Evolutionary conservation across 30 jellyfish, hydroid and myxozoan genomes (phyloP), one percentile per base, ranked within the genome.

Genomic region (Turritopsis rubra): DNA sequence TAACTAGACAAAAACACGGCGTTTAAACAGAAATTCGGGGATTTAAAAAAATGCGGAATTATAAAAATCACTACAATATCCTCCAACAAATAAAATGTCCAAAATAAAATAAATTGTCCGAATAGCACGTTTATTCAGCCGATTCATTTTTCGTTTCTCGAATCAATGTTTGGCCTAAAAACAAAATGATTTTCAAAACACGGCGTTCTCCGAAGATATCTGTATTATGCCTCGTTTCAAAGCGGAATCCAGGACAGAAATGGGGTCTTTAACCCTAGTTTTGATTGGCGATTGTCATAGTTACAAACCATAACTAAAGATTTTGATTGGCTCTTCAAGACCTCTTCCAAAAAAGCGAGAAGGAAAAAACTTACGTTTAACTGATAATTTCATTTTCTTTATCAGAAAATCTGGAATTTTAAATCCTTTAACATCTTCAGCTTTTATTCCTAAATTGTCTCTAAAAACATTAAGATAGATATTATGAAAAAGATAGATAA

Each of bases 341-440:
- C n/a, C n/a, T n/a, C n/a, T n/a, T n/a, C n/a, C n/a, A n/a, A n/a
- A n/a, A n/a, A n/a, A n/a, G n/a, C n/a, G n/a, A n/a, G n/a, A n/a
- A n/a, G n/a, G n/a, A n/a, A n/a, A 28, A 25, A 24, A 76, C 96
- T 24, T 84, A 91, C 97, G 75, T 75, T 81, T 87, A 75, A 91
- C 75, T 7, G 91, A 94, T 19, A 82, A 87, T 83, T 78, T 77
- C 54, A 86, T 87, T 66, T 91, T 91, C 65, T 75, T 74, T 41
- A 79, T 3, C 83, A 91, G 54, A 68, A 79, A 86, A 52, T 88
- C 87, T 53, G 97, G 97, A 28, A 82, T 54, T 1, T 66, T 71
- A 72, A 87, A 91, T 16, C 97, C 97, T 70, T 91, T 91, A 29
- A 91, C 80, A 65, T 91, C 97, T 73, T 91, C 97, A 17, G 85